Evolutionary conservation across 2,113 vertebrate genomes (phyloP).

Genomic region (Lophotis ruficrista): DNA sequence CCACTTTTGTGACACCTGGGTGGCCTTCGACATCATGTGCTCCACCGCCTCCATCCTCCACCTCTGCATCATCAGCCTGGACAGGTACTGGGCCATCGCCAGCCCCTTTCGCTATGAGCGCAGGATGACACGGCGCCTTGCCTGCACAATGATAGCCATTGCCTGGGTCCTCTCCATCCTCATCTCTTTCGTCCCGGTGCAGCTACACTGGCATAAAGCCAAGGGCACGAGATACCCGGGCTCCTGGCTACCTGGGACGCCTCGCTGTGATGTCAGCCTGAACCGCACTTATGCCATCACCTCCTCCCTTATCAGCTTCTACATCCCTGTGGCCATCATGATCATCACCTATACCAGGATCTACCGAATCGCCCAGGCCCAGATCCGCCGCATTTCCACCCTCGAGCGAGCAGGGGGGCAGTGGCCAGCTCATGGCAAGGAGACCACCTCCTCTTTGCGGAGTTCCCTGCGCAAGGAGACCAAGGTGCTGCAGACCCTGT

Average conservation of each 20-base stretch:
- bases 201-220: slow-evolving; percentile 81
- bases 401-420: slow-evolving; percentile 78
- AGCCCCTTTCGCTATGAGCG: slow-evolving; percentile 82
- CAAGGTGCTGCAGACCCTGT: slow-evolving; percentile 84
- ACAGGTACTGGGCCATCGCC: slow-evolving; percentile 84
- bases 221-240: background rate
- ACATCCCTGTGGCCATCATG: slow-evolving; percentile 84
- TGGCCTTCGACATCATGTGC: slow-evolving; percentile 86
- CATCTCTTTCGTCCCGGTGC: slow-evolving; percentile 83
- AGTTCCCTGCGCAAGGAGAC: slow-evolving; percentile 84
- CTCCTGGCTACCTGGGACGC: background rate
- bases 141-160: slow-evolving; percentile 78
- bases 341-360: slow-evolving; percentile 83
- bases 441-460: slow-evolving; percentile 63
- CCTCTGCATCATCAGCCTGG: slow-evolving; percentile 85
- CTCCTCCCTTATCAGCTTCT: slow-evolving; percentile 76
- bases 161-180: slow-evolving; percentile 82
- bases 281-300: slow-evolving; percentile 81
- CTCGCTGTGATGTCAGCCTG: slow-evolving; percentile 78
- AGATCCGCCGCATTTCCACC: slow-evolving; percentile 81
- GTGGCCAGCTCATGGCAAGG: slow-evolving; percentile 27
- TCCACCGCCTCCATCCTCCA: slow-evolving; percentile 83
- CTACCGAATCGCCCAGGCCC: slow-evolving; percentile 83
- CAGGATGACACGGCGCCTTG: slow-evolving; percentile 79
- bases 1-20: slow-evolving; percentile 80